Evolutionary conservation across 2,797 vertebrate genomes (phyloP), one percentile per base, ranked within the genome.

Genomic region (Oreochromis grahami): DNA sequence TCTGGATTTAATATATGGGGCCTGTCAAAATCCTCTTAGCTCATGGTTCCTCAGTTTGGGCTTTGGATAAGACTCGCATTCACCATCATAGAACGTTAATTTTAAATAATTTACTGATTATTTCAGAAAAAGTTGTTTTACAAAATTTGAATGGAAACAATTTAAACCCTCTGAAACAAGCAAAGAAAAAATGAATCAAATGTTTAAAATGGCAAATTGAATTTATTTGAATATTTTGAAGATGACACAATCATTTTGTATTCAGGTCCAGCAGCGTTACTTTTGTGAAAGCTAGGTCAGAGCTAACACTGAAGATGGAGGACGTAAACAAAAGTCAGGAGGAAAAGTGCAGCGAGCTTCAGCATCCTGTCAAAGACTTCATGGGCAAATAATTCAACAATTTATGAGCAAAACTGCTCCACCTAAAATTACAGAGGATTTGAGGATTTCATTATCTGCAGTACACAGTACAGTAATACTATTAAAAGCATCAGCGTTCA

Each of bases 21-120:
- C 78, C 88, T 93, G 91, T 92, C 92, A 93, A 84, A 90, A 77
- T 87, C 78, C 43, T 91, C 88, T 91, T 83, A 88, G 88, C 88
- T 91, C 85, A 32, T 76, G 52, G 83, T 88, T 89, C 88, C 85
- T 87, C 81, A 52, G 14, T 51, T 85, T 80, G 29, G 70, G 48
- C 38, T 21, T 72, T 45, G 48, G 78, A 79, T 79, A 60, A 76
- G 29, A 81, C 58, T 58, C 77, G 80, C 86, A 78, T 79, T 79
- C 29, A 2, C 58, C 52, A 17, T 51, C 77, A 74, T 34, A 45
- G 50, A 2, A 29, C 2, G 29, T 26, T 24, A 6, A 4, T 84
- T 68, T 29, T 1, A 32, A 60, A 32, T 17, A 2, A 60, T 58
- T 15, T 19, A 24, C 52, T 32, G 53, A 80, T 87, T 58, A 68